Conservation (phyloP, 2,888 invertebrate species). For the Thyatira batis region DNA sequence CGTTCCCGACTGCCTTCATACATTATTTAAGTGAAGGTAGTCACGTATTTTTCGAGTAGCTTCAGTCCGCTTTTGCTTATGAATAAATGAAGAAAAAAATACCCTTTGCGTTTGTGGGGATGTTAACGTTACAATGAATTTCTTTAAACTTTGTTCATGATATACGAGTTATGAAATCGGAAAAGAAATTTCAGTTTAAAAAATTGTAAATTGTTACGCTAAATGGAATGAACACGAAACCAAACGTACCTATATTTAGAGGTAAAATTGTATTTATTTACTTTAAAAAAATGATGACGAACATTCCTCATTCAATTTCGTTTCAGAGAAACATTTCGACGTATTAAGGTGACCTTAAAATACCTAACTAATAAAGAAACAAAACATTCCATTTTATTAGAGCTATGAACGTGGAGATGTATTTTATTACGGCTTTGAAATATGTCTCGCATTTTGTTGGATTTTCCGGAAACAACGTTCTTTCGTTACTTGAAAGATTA, state of each 20-base stretch:
- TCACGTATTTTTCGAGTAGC: conserved; percentile 76
- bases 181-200: not conserved
- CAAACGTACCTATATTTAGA: too few relatives aligned
- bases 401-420: conserved; percentile 36
- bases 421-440: conserved; percentile 39
- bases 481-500: conserved; percentile 26
- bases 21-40: conserved; percentile 68
- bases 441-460: conserved; percentile 31
- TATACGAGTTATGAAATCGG: not conserved
- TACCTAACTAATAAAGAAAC: not conserved
- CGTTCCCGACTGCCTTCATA: conserved; percentile 47
- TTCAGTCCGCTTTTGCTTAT: conserved; percentile 68
- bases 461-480: conserved; percentile 30
- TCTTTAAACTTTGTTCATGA: not conserved
- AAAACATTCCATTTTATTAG: conserved; percentile 31
- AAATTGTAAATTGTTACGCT: not conserved
- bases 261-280: too few relatives aligned
- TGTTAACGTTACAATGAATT: conserved; percentile 36
- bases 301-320: not conserved
- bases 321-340: not conserved
- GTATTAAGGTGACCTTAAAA: not conserved
- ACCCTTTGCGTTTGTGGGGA: conserved; percentile 62
- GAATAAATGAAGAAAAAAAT: conserved; percentile 73
- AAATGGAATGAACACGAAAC: too few relatives aligned
- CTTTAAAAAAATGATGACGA: too few relatives aligned